phyloP scores from a whole-genome alignment of 2,888 invertebrate species.

The Dicyrtoma fusca region DNA sequence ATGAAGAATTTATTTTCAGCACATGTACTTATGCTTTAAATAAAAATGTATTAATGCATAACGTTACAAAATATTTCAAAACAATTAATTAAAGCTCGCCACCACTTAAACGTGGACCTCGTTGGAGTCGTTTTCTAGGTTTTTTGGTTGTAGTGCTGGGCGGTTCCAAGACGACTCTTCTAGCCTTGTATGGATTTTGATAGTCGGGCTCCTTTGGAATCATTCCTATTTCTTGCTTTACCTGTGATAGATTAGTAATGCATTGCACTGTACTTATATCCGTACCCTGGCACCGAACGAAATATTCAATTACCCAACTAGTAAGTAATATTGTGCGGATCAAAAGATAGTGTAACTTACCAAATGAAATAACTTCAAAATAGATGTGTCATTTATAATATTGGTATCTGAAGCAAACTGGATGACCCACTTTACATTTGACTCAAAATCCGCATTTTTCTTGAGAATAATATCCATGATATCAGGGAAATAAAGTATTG shows the following conservation, averaged over 20 bases:
- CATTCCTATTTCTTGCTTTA: slow-evolving; percentile 51
- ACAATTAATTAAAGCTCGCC: slow-evolving; percentile 43
- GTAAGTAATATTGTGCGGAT: not conserved
- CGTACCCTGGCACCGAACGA: no score
- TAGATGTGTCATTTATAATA: slow-evolving; percentile 45
- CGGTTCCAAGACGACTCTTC: slow-evolving; percentile 38
- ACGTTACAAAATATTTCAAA: no score
- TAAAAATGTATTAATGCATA: no score
- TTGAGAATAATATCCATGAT: slow-evolving; percentile 45
- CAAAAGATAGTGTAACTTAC: no score
- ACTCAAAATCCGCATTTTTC: slow-evolving; percentile 48
- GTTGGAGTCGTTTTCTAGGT: slow-evolving; percentile 46
- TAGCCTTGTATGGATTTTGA: slow-evolving; percentile 49
- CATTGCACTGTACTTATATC: no score
- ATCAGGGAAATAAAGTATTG: slow-evolving; percentile 51
- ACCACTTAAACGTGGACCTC: slow-evolving; percentile 48
- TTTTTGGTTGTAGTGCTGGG: slow-evolving; percentile 50
- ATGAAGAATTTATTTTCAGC: no score
- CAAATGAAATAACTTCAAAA: slow-evolving; percentile 45
- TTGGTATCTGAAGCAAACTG: slow-evolving; percentile 43
- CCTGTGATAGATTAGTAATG: slow-evolving; percentile 35
- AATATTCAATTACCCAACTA: no score
- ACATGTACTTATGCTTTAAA: no score
- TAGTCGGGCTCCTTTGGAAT: slow-evolving; percentile 49
- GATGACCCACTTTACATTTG: slow-evolving; percentile 48